phyloP scores from a whole-genome alignment of 1,140 invertebrate genomes.

The Drosophila novamexicana region DNA sequence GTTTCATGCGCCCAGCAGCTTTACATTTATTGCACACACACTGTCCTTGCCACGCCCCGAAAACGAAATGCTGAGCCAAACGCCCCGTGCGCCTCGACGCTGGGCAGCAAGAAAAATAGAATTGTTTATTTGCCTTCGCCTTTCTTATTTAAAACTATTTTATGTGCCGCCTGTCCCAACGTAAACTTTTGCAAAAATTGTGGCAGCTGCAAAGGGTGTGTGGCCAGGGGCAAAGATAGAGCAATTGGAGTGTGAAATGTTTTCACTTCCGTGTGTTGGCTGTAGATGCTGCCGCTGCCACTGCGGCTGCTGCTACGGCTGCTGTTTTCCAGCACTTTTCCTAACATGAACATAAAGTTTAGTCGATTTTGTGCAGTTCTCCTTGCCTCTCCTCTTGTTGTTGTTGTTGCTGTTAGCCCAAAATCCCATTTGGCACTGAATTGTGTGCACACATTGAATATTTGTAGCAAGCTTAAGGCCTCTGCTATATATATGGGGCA shows the following conservation, averaged over 20 bases:
- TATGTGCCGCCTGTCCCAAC: conserved; percentile 77
- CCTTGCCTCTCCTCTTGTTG: conserved; percentile 27
- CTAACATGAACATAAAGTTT: conserved; percentile 76
- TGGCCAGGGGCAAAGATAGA: conserved; percentile 22
- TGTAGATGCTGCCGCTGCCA: conserved; percentile 2
- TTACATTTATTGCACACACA: conserved; percentile 70
- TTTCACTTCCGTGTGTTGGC: conserved; percentile 76
- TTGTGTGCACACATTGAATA: conserved; percentile 77
- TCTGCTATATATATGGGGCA: conserved; percentile 56
- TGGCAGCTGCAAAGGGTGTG: neutral
- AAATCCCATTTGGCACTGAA: conserved; percentile 81
- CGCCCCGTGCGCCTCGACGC: neutral
- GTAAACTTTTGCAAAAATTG: conserved; percentile 73
- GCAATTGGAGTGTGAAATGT: conserved; percentile 82
- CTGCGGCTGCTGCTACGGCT: neutral
- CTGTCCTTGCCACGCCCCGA: conserved; percentile 53
- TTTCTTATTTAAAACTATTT: conserved; percentile 83
- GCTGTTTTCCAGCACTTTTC: conserved; percentile 68
- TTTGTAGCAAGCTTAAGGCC: conserved; percentile 73
- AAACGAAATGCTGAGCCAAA: conserved; percentile 11
- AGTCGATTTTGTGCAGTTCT: conserved; percentile 65
- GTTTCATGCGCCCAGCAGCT: conserved; percentile 70
- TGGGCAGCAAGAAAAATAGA: conserved; percentile 70
- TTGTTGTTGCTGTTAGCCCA: conserved; percentile 52
- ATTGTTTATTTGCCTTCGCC: conserved; percentile 82